These are phyloP conservation scores for Aphelenchoides fujianensis DNA, from an alignment of 1,140 invertebrate species.

Conservation along the genomic window DNA sequence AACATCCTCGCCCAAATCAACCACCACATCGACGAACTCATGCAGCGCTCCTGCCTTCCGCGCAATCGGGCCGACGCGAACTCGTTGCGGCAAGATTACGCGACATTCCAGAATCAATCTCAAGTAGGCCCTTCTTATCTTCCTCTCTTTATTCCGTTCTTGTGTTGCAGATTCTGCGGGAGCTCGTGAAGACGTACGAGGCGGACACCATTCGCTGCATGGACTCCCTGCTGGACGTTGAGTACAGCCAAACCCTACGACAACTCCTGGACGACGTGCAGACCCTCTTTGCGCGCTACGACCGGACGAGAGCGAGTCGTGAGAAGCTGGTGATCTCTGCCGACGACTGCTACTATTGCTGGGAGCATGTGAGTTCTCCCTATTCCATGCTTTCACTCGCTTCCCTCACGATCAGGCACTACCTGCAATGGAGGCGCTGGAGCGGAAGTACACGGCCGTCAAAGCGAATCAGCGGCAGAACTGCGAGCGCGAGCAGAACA, in stretches of 20 bases:
- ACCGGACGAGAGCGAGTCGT: not conserved
- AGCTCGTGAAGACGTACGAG: not conserved
- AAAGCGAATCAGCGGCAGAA: not conserved
- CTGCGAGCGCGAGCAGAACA: constrained; percentile 2
- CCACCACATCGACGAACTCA: not conserved
- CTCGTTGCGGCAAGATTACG: not conserved
- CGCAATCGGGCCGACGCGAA: not conserved
- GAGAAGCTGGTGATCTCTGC: not conserved
- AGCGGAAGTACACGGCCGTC: not conserved
- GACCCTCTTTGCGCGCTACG: not conserved
- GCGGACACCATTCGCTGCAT: not conserved
- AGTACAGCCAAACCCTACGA: not conserved
- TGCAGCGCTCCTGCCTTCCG: not conserved
- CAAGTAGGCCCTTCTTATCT: not conserved
- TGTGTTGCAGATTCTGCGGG: not conserved
- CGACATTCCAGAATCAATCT: not conserved
- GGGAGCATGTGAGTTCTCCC: not conserved
- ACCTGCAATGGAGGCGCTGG: not conserved
- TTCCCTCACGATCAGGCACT: not conserved
- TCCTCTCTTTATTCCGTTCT: not conserved
- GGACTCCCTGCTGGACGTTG: not conserved
- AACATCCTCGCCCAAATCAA: not conserved
- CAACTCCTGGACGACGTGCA: not conserved
- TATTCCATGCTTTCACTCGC: not conserved
- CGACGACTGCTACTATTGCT: not conserved